Evolutionary conservation across 2,888 invertebrate genomes (phyloP).

Genomic region (Stenurella melanura): DNA sequence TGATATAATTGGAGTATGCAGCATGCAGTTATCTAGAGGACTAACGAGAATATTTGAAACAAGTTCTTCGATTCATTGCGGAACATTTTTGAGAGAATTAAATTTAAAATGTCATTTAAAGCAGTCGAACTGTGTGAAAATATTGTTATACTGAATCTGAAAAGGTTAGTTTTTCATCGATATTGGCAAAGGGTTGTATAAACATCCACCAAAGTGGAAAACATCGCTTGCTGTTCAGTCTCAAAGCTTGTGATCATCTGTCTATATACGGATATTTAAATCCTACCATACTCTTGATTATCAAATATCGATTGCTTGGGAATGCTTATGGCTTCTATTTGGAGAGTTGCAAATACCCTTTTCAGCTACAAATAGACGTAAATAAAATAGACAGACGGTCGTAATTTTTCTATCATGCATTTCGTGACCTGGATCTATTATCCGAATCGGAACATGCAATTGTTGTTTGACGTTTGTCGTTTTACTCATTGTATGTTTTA

Average conservation of each 20-base stretch:
- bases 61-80: not conserved
- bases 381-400: not conserved
- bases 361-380: not conserved
- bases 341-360: conserved; percentile 2
- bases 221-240: conserved; percentile 57
- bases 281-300: conserved; percentile 57
- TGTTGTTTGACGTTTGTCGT: conserved; percentile 5
- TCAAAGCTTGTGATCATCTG: conserved; percentile 62
- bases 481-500: not conserved
- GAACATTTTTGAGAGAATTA: not conserved
- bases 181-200: conserved; percentile 55
- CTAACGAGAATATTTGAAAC: not conserved
- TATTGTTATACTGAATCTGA: conserved; percentile 19
- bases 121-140: conserved; percentile 24
- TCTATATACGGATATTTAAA: conserved; percentile 59
- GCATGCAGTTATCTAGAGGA: not conserved
- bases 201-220: conserved; percentile 61
- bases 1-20: too few species aligned
- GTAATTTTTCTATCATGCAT: not conserved
- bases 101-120: conserved; percentile 16
- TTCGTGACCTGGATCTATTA: conserved; percentile 14
- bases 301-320: conserved; percentile 52
- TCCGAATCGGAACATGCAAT: not conserved
- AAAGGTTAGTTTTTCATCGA: conserved; percentile 41
- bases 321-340: conserved; percentile 13